Evolutionary conservation across 2,113 vertebrate species (phyloP), one percentile per base, ranked within the genome.

Genomic region (Neodontobutis hainanensis): DNA sequence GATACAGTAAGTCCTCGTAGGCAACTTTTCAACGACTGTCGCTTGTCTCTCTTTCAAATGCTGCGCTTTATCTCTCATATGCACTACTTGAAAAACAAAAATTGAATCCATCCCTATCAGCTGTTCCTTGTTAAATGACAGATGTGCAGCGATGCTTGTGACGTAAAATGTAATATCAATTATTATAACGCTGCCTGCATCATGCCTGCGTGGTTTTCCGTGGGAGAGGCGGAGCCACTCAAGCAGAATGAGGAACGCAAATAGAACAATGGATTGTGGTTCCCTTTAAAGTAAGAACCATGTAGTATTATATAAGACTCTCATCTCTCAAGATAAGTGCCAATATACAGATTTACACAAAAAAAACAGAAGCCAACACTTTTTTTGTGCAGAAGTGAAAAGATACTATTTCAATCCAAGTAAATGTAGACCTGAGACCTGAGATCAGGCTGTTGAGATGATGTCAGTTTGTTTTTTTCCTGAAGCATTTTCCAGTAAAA

Each of bases 221-320:
- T 48, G 56, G 60, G 61, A 77, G 61, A 81, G 75, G 64, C 57
- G 65, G 64, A 75, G 65, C 35, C 11, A 44, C 57, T 75, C 57
- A 67, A 71, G 73, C 2, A 3, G 57, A 55, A 82, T 82, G 66
- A 72, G 32, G 67, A 71, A 73, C 52, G 50, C 80, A 83, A 86
- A 86, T 60, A 75, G 78, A 79, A 82, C 70, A 85, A 83, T 70
- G 50, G 70, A 68, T 83, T 68, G 79, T 61, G 52, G 64, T 70
- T 80, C 9, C 73, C 76, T 84, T 78, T 50, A 76, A 83, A 69
- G 73, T 72, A 82, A 75, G 78, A 27, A 27, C 19, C 19, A 27
- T 27, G 19, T 27, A 27, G 19, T 3, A 27, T 27, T 27, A 27
- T 2, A 27, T 27, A 27, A 27, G 19, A 27, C 19, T 27, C 19